Evolutionary conservation across 1,140 invertebrate species (phyloP).

Genomic region (Diorhabda elongata): DNA sequence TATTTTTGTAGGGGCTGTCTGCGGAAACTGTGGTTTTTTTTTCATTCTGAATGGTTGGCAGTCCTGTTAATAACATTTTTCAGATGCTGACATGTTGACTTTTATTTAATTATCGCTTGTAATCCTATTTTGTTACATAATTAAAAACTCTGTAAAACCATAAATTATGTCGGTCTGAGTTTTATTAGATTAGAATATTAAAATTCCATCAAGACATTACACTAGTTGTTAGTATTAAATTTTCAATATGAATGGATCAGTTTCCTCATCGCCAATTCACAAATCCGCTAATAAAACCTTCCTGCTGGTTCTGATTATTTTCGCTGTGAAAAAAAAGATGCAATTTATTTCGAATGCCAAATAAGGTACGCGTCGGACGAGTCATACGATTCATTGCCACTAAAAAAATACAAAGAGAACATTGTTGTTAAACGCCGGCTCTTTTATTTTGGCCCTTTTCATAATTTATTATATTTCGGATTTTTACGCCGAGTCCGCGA

Average conservation of each 20-base stretch:
- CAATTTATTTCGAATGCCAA: conserved; percentile 26
- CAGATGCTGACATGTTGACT: too few relatives aligned
- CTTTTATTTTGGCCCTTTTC: conserved; percentile 47
- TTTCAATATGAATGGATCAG: background rate
- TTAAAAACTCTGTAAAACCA: too few relatives aligned
- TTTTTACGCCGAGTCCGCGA: conserved; percentile 6
- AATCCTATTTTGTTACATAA: too few relatives aligned
- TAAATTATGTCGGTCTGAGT: too few relatives aligned
- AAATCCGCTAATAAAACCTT: background rate
- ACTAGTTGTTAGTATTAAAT: too few relatives aligned
- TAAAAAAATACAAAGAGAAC: conserved; percentile 23
- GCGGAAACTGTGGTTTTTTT: too few relatives aligned
- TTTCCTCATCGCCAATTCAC: background rate
- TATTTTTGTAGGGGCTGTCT: too few relatives aligned
- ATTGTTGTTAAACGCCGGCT: conserved; percentile 16
- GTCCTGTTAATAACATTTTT: too few relatives aligned
- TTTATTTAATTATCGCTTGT: too few relatives aligned
- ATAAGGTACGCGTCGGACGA: conserved; percentile 24
- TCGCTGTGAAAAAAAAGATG: conserved; percentile 21
- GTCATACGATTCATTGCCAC: conserved; percentile 26
- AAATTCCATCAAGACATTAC: too few relatives aligned
- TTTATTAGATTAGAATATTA: too few relatives aligned
- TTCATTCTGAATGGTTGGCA: too few relatives aligned
- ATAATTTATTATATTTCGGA: conserved; percentile 53
- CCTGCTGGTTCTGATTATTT: conserved; percentile 28